Percentiles rank a stretch among this genome's conserved stretches.
These are phyloP conservation scores for Hydrotaea cyrtoneurina DNA, from an alignment of 2,888 invertebrate species.

Conservation along the genomic window DNA sequence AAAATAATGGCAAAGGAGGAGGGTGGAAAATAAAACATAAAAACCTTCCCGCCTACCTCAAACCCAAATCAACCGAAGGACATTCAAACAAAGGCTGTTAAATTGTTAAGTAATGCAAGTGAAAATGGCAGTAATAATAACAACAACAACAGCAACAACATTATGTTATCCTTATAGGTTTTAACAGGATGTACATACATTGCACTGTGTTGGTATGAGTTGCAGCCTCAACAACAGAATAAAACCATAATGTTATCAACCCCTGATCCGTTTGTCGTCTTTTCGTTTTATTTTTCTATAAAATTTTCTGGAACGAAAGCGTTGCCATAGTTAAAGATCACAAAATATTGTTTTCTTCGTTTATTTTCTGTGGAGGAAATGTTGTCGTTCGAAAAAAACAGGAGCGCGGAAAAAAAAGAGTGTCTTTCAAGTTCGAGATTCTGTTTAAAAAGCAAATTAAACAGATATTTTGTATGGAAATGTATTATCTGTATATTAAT, in stretches of 20 bases:
- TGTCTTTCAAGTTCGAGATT: too few relatives aligned
- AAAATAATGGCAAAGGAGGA: slow-evolving; percentile 48
- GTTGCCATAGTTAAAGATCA: slow-evolving; percentile 7
- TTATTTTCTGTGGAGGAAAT: background rate
- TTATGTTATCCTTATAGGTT: slow-evolving; percentile 44
- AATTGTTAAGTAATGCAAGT: slow-evolving; percentile 49
- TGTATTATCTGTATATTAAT: too few relatives aligned
- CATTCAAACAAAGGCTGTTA: slow-evolving; percentile 31
- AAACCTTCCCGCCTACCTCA: slow-evolving; percentile 30
- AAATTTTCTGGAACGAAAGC: slow-evolving; percentile 31
- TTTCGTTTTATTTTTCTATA: slow-evolving; percentile 37
- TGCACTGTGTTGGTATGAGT: background rate
- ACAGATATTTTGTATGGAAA: too few relatives aligned
- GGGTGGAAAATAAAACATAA: too few relatives aligned
- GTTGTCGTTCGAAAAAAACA: background rate
- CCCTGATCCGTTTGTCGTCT: slow-evolving; percentile 67
- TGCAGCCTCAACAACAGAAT: slow-evolving; percentile 65
- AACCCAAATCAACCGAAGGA: slow-evolving; percentile 29
- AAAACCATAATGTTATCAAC: slow-evolving; percentile 78
- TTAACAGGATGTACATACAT: slow-evolving; percentile 19
- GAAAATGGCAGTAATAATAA: slow-evolving; percentile 60
- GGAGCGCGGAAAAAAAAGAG: background rate
- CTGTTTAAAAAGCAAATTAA: too few relatives aligned
- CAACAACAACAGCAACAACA: slow-evolving; percentile 60
- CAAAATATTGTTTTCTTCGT: slow-evolving; percentile 38